These are phyloP conservation scores for Melipona bicolor DNA, from an alignment of 2,888 invertebrate species.

Conservation along the genomic window DNA sequence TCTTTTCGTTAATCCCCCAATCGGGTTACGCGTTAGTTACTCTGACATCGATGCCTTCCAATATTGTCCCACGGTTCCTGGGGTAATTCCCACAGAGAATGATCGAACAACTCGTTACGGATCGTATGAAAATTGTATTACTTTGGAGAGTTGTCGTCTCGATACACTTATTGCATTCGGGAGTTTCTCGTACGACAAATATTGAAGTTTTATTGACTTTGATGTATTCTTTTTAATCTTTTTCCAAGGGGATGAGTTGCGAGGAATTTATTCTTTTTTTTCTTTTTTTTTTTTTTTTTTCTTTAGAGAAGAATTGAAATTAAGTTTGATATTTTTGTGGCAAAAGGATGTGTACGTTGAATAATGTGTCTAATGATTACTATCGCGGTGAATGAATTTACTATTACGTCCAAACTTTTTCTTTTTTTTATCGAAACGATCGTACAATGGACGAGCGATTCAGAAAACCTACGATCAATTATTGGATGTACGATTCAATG, in stretches of 20 bases:
- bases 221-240: neutral
- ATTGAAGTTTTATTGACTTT: neutral
- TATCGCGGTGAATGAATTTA: no score
- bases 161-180: neutral
- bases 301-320: neutral
- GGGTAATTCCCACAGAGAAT: neutral
- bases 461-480: neutral
- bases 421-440: neutral
- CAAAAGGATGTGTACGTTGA: neutral
- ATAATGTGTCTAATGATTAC: no score
- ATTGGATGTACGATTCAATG: neutral
- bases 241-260: no score
- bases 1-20: constrained; percentile 20
- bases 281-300: neutral
- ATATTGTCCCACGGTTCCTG: neutral
- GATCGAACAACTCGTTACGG: neutral
- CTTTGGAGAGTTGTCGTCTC: neutral
- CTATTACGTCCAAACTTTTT: no score
- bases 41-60: neutral
- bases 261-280: neutral
- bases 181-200: neutral
- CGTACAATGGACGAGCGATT: neutral
- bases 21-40: neutral
- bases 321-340: neutral
- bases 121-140: neutral